Evolutionary conservation across 2,797 vertebrate genomes (phyloP).

Genomic region (Sus cebifrons): DNA sequence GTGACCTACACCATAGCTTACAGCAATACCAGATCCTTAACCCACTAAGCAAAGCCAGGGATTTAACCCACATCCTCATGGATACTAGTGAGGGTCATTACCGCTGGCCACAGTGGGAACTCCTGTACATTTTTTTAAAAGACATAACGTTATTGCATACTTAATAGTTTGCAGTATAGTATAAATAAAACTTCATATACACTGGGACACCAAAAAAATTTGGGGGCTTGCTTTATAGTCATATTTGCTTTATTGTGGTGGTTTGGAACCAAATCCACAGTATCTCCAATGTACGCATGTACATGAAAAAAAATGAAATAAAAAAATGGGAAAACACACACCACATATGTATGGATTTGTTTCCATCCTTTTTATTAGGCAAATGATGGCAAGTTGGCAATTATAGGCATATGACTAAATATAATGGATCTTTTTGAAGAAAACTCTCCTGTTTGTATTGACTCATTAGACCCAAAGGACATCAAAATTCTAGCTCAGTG

Average conservation of each 20-base stretch:
- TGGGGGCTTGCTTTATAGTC: background rate
- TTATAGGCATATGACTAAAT: background rate
- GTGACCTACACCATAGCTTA: too few species aligned
- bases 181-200: background rate
- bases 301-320: background rate
- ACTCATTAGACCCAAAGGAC: background rate
- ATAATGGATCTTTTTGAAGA: background rate
- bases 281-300: background rate
- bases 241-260: background rate
- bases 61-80: too few species aligned
- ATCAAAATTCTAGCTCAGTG: background rate
- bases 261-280: background rate
- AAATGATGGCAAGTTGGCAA: background rate
- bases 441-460: background rate
- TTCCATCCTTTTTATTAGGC: background rate
- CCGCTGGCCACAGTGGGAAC: too few species aligned
- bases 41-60: too few species aligned
- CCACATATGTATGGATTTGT: background rate
- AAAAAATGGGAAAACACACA: background rate
- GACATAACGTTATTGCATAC: background rate
- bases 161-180: background rate
- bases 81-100: too few species aligned
- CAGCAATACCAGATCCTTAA: too few species aligned
- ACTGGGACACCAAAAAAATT: background rate
- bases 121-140: background rate